Conservation (phyloP, 2,797 vertebrate species). For the Sebastes goodei region DNA sequence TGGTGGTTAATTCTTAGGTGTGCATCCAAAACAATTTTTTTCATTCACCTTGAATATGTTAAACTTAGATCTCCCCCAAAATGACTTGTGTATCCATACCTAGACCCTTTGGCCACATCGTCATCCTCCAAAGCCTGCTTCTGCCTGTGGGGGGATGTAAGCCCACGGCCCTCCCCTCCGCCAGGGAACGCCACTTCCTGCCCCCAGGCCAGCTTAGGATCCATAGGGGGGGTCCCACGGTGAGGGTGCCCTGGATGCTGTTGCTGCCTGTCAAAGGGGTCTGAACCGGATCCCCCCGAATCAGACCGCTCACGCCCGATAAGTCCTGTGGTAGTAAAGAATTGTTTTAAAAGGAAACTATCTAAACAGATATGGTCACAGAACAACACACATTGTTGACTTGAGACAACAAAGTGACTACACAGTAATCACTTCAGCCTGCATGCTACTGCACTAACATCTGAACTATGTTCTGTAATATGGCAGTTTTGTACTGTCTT, state of each 20-base stretch:
- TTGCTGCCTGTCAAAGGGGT: constrained; percentile 89
- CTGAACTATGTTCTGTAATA: background rate
- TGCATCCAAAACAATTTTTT: background rate
- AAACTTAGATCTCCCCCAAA: background rate
- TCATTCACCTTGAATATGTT: background rate
- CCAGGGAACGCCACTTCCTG: constrained; percentile 86
- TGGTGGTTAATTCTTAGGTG: background rate
- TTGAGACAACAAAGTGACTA: background rate
- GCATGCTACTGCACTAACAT: background rate
- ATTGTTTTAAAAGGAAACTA: background rate
- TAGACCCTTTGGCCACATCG: constrained; percentile 85
- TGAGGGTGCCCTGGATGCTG: constrained; percentile 83
- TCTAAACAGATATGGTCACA: background rate
- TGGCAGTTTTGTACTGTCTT: background rate
- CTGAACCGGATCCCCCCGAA: constrained; percentile 91
- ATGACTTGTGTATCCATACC: constrained; percentile 70
- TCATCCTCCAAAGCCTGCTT: constrained; percentile 88
- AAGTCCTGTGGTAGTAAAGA: constrained; percentile 77
- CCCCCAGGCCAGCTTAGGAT: constrained; percentile 91
- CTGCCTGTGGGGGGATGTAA: constrained; percentile 87
- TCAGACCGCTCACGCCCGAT: constrained; percentile 92
- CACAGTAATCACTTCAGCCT: background rate
- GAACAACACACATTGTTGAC: background rate
- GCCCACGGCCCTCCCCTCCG: constrained; percentile 80
- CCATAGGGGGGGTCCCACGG: constrained; percentile 91